Conservation (phyloP, 2,113 vertebrate genomes). For the Copsychus sechellarum region DNA sequence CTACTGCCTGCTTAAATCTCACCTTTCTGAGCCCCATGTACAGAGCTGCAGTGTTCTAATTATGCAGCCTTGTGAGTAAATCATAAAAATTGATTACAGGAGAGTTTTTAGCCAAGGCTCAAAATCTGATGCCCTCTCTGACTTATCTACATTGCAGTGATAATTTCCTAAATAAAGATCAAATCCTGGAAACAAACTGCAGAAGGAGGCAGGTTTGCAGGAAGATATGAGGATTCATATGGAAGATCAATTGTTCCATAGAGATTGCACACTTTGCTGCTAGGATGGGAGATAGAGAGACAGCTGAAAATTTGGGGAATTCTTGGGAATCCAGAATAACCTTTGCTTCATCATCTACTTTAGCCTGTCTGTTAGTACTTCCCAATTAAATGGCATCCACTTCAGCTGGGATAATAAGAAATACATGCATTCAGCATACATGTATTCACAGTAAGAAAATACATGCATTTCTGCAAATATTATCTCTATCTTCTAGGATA, state of each 20-base stretch:
- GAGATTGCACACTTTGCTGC: not conserved
- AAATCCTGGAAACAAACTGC: not conserved
- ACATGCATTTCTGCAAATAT: not conserved
- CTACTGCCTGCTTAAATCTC: not conserved
- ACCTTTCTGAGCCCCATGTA: not conserved
- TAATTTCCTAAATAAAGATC: not conserved
- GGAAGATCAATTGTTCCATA: not conserved
- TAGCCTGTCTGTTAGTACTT: not conserved
- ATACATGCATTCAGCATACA: not conserved
- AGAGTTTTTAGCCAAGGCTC: not conserved
- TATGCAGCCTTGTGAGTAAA: not conserved
- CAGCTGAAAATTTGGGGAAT: not conserved
- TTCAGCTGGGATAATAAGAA: not conserved
- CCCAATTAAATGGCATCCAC: not conserved
- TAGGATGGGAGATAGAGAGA: not conserved
- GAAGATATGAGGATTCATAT: not conserved
- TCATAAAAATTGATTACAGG: not conserved
- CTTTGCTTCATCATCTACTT: not conserved
- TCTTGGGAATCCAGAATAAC: not conserved
- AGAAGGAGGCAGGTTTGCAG: not conserved
- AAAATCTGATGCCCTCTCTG: not conserved
- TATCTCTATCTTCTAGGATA: not conserved
- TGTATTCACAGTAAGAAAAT: not conserved
- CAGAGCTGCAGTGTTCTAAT: not conserved
- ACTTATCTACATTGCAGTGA: not conserved